Evolutionary conservation across 2,797 vertebrate species (phyloP).

Genomic region (Ctenosaura bakeri): DNA sequence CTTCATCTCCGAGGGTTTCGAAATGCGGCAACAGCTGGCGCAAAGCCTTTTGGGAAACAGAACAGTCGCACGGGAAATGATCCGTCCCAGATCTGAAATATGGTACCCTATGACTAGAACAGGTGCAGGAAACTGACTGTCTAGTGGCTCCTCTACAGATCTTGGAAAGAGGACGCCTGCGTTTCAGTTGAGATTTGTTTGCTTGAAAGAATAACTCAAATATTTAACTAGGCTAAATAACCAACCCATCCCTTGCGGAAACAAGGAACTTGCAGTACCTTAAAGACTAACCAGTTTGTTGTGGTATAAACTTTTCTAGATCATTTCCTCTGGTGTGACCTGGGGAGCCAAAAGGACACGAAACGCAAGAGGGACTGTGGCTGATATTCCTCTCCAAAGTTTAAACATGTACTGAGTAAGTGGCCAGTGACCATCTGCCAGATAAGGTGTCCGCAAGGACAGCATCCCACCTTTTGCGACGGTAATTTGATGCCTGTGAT

Average conservation of each 20-base stretch:
- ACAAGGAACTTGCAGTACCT: too few relatives aligned
- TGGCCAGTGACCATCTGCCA: too few relatives aligned
- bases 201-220: background rate
- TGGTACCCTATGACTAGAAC: background rate
- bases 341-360: background rate
- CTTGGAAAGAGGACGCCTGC: background rate
- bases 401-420: background rate
- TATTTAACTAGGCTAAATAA: background rate
- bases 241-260: too few relatives aligned
- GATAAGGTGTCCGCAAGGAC: too few relatives aligned
- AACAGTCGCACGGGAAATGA: background rate
- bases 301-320: background rate
- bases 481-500: too few relatives aligned
- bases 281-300: background rate
- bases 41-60: slow-evolving; percentile 33
- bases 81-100: background rate
- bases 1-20: background rate
- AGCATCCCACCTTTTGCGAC: background rate
- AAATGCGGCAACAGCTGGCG: background rate
- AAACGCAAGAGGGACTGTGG: too few relatives aligned
- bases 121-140: slow-evolving; percentile 19
- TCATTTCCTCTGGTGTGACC: background rate
- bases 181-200: background rate
- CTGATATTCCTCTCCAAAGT: too few relatives aligned
- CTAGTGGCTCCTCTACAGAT: too few relatives aligned